Percentiles rank a stretch among this genome's conserved stretches.
These are phyloP conservation scores for Sceloporus undulatus DNA, from an alignment of 2,113 vertebrate species.

Conservation along the genomic window DNA sequence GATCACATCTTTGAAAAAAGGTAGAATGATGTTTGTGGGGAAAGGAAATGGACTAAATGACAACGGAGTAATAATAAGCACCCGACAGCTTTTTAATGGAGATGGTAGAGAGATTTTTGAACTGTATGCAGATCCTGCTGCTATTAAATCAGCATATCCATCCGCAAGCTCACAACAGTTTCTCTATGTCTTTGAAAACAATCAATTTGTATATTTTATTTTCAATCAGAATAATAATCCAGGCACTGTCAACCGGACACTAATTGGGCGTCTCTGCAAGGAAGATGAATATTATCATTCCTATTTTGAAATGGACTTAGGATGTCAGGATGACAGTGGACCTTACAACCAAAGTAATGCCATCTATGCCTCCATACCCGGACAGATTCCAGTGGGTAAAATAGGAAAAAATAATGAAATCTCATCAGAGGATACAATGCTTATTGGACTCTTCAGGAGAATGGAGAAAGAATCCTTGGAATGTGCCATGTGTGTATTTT, in stretches of 20 bases:
- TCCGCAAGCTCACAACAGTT: slow-evolving; percentile 83
- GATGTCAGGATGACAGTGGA: slow-evolving; percentile 77
- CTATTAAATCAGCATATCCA: slow-evolving; percentile 85
- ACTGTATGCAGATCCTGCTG: slow-evolving; percentile 87
- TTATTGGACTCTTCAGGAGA: slow-evolving; percentile 88
- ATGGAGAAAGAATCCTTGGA: slow-evolving; percentile 66
- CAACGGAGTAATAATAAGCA: slow-evolving; percentile 95
- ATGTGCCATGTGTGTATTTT: slow-evolving; percentile 91
- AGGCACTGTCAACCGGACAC: slow-evolving; percentile 86
- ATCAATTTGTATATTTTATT: slow-evolving; percentile 88
- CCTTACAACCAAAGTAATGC: slow-evolving; percentile 87
- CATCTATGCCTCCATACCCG: slow-evolving; percentile 79
- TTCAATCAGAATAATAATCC: slow-evolving; percentile 88
- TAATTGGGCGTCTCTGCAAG: slow-evolving; percentile 90
- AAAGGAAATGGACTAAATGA: slow-evolving; percentile 91
- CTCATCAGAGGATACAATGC: slow-evolving; percentile 71
- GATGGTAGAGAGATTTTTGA: slow-evolving; percentile 89
- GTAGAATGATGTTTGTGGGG: slow-evolving; percentile 88
- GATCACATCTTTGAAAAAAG: slow-evolving; percentile 78
- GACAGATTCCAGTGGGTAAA: slow-evolving; percentile 73
- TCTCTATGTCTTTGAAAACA: slow-evolving; percentile 86
- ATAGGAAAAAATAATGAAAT: slow-evolving; percentile 6
- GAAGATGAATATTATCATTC: slow-evolving; percentile 89
- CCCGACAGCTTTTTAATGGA: slow-evolving; percentile 83
- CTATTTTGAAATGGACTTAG: slow-evolving; percentile 94